phyloP scores from a whole-genome alignment of 2,113 vertebrate species.

The Heteronetta atricapilla region DNA sequence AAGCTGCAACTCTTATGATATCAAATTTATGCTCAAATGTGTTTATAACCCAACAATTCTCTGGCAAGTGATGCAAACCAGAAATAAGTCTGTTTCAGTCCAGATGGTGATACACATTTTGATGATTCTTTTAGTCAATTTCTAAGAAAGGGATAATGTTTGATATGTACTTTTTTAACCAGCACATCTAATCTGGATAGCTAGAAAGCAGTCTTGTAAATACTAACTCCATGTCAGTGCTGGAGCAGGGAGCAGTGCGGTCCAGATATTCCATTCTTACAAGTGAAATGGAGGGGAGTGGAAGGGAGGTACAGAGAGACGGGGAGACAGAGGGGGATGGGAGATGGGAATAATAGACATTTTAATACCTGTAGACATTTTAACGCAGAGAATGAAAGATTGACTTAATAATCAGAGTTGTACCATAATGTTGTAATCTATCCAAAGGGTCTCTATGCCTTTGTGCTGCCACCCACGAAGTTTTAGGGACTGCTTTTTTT shows the following conservation, averaged over 20 bases:
- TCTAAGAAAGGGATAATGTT: not conserved
- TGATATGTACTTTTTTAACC: not conserved
- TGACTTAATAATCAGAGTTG: conserved; percentile 9
- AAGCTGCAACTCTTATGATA: no score
- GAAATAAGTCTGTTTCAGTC: not conserved
- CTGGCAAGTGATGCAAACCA: not conserved
- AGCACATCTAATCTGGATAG: not conserved
- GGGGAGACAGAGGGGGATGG: no score
- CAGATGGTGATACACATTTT: not conserved
- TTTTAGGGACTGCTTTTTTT: conserved; percentile 17
- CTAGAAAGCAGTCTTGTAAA: not conserved
- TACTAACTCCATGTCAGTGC: not conserved
- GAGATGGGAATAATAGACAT: not conserved
- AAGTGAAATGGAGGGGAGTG: not conserved
- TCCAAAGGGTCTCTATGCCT: not conserved
- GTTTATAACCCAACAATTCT: not conserved
- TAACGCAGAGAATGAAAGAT: conserved; percentile 12
- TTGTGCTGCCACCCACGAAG: conserved; percentile 53
- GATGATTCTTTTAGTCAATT: not conserved
- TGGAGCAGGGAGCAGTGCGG: not conserved
- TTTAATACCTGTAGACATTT: not conserved
- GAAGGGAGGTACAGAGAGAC: no score
- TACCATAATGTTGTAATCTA: conserved; percentile 34
- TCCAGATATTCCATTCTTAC: not conserved
- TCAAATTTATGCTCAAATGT: not conserved